Percentiles rank a stretch among this genome's conserved stretches.
Evolutionary conservation across 2,113 vertebrate species (phyloP).

Genomic region (Hemichromis elongatus): DNA sequence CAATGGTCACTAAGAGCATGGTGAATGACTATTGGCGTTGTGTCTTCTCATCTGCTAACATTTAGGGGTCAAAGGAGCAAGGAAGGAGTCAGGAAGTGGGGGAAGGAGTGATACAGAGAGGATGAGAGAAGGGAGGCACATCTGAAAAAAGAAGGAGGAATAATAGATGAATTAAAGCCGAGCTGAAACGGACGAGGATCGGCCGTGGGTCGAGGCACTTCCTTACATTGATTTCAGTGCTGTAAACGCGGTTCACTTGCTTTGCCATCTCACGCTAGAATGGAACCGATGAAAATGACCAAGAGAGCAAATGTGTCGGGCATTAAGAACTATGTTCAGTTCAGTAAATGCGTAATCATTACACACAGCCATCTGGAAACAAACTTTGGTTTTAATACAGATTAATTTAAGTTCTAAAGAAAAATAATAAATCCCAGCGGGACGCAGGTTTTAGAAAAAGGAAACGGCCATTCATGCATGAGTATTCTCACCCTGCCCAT

Average conservation of each 20-base stretch:
- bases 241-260: constrained; percentile 5
- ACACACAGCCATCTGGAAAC: background rate
- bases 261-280: background rate
- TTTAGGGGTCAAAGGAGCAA: constrained; percentile 72
- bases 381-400: background rate
- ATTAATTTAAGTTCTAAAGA: background rate
- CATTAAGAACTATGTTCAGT: background rate
- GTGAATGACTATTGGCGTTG: constrained; percentile 73
- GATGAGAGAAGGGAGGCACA: constrained; percentile 42
- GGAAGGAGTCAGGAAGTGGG: constrained; percentile 71
- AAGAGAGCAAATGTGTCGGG: background rate
- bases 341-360: background rate
- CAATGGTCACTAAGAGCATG: constrained; percentile 69
- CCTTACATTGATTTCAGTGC: constrained; percentile 2
- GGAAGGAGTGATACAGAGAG: constrained; percentile 59
- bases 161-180: constrained; percentile 63
- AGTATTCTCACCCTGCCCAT: constrained; percentile 27
- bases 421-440: constrained; percentile 16
- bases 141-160: constrained; percentile 34
- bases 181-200: constrained; percentile 38
- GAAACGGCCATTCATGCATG: constrained; percentile 42
- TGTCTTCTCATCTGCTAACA: constrained; percentile 75
- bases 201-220: constrained; percentile 46
- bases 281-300: background rate
- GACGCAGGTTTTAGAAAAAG: constrained; percentile 21